A percentile compares a stretch with the other conserved stretches of the same genome.
Conservation (phyloP, 2,113 vertebrate species). For the Colius striatus region DNA sequence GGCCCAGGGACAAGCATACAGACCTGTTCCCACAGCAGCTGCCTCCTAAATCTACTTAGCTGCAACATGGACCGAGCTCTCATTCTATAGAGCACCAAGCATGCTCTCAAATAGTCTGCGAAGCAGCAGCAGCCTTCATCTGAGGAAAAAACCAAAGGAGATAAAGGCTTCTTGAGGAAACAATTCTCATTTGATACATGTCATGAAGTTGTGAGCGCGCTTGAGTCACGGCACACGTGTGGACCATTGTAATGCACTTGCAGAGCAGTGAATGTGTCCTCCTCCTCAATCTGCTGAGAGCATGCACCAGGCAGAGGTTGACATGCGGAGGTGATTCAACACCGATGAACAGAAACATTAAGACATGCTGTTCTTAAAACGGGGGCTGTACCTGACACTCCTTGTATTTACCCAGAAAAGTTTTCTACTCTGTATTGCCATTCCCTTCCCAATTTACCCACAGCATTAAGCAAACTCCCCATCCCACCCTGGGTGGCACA, state of each 20-base stretch:
- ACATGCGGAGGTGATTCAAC: slow-evolving; percentile 8
- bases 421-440: not conserved
- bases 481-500: not conserved
- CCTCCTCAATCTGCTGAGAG: slow-evolving; percentile 54
- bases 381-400: not conserved
- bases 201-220: not conserved
- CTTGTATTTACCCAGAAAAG: not conserved
- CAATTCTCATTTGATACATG: not conserved
- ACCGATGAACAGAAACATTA: not conserved
- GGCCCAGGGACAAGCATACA: not conserved
- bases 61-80: not conserved
- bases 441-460: not conserved
- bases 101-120: not conserved
- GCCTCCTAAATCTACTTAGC: not conserved
- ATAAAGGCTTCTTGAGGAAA: not conserved
- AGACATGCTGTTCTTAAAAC: not conserved
- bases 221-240: slow-evolving; percentile 40
- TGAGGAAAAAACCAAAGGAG: not conserved
- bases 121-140: not conserved
- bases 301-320: slow-evolving; percentile 45
- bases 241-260: not conserved
- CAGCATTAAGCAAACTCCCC: rapidly evolving
- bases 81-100: not conserved
- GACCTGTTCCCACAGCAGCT: not conserved
- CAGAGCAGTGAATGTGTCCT: slow-evolving; percentile 23